Evolutionary conservation across 2,888 invertebrate genomes (phyloP), one percentile per base, ranked within the genome.

Genomic region (Melieria picta): DNA sequence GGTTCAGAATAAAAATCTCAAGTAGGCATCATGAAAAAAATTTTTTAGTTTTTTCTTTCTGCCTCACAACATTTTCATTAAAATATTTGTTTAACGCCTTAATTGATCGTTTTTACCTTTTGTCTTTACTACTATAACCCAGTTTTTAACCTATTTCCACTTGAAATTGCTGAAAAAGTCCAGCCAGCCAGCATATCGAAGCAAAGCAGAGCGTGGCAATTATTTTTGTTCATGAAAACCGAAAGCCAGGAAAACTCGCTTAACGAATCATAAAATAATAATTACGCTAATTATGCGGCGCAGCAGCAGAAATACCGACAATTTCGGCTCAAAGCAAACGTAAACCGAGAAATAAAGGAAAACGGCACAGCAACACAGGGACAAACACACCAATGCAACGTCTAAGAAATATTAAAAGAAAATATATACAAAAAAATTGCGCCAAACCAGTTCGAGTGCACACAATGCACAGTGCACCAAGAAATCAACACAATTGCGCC

Each of bases 251-350:
- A 45, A 58, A 42, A 16, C 52, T 63, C 66, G 56, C 55, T 55
- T 50, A 43, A 56, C 52, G 50, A 56, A 16, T 63, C 16, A 16
- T 16, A 58, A 16, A 48, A 72, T 58, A 57, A 63, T 47, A 71
- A 71, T 63, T 48, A 48, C 69, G 45, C 62, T 69, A 62, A 69
- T 63, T 62, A 56, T 52, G 48, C 56, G 63, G 55, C 55, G 1
- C 16, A 16, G 16, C 16, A 69, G 16, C 16, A 16, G 16, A 16
- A 16, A 16, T 16, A 16, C 16, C 56, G 56, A 63, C 69, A 52
- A 68, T 16, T 16, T 11, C 45, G 5, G 13, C 7, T n/a, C 13
- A 6, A 42, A 4, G 30, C 30, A 63, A 57, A 30, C 47, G 42
- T 16, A 47, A 42, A 47, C 5, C 16, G 16, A 16, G 16, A 16